Conservation (phyloP, 2,888 invertebrate species). For the Archips crataeganus region DNA sequence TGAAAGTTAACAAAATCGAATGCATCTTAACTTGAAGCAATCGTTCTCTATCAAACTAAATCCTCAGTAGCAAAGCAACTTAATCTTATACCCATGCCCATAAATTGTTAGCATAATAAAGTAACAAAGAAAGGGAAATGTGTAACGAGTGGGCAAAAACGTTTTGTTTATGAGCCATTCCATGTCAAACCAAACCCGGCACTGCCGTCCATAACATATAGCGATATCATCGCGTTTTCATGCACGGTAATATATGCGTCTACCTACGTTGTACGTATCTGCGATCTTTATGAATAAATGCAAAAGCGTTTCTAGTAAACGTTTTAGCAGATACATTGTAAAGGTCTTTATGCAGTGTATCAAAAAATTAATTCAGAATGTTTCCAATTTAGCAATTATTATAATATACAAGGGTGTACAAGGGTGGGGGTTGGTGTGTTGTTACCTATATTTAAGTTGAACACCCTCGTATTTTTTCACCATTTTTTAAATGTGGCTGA, state of each 20-base stretch:
- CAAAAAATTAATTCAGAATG: no score
- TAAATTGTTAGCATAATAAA: constrained; percentile 34
- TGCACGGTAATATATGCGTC: constrained; percentile 15
- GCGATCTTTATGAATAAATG: constrained; percentile 35
- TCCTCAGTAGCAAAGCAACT: not conserved
- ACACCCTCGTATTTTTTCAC: no score
- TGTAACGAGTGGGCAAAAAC: constrained; percentile 38
- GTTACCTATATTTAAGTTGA: no score
- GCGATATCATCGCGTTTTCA: constrained; percentile 37
- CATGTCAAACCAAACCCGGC: constrained; percentile 31
- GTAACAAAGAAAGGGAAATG: constrained; percentile 34
- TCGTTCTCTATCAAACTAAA: not conserved
- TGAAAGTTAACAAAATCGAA: no score
- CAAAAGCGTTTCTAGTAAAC: not conserved
- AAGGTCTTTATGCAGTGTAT: not conserved
- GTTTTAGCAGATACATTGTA: not conserved
- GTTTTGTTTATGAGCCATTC: constrained; percentile 40
- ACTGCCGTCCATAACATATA: constrained; percentile 30
- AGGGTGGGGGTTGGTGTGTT: no score
- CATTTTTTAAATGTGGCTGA: no score
- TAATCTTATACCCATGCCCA: not conserved
- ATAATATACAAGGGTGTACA: no score
- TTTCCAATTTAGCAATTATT: no score
- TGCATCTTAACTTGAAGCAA: not conserved
- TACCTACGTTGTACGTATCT: constrained; percentile 28